Conservation (phyloP, 2,113 vertebrate genomes). For the Verasper variegatus region DNA sequence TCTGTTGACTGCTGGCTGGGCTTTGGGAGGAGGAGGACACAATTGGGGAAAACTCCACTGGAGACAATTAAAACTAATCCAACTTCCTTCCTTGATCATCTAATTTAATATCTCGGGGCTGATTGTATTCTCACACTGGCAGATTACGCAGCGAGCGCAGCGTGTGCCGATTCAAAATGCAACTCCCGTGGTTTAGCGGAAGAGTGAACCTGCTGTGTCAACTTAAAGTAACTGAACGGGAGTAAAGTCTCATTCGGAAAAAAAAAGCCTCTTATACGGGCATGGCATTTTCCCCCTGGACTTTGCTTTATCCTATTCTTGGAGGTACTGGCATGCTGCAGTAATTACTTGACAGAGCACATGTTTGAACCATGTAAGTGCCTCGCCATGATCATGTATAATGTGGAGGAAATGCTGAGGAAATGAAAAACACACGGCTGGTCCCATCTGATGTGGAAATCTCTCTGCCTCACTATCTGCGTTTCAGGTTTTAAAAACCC, state of each 20-base stretch:
- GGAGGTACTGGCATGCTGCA: slow-evolving; percentile 28
- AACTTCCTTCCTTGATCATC: slow-evolving; percentile 15
- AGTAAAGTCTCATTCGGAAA: slow-evolving; percentile 3
- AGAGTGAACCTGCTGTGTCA: slow-evolving; percentile 34
- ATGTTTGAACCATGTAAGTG: background rate
- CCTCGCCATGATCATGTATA: background rate
- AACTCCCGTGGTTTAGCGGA: slow-evolving; percentile 8
- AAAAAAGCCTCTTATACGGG: slow-evolving; percentile 42
- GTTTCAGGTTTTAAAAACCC: slow-evolving; percentile 39
- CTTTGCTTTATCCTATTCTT: slow-evolving; percentile 42
- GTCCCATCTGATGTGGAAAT: slow-evolving; percentile 14
- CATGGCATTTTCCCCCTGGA: slow-evolving; percentile 10
- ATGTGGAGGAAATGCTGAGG: slow-evolving; percentile 12
- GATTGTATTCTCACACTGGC: slow-evolving; percentile 1
- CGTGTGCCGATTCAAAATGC: slow-evolving; percentile 1
- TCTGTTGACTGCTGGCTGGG: slow-evolving; percentile 49
- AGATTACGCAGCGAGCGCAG: background rate
- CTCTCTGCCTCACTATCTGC: slow-evolving; percentile 5
- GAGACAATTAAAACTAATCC: slow-evolving; percentile 46
- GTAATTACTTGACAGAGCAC: slow-evolving; percentile 28
- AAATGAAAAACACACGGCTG: slow-evolving; percentile 60
- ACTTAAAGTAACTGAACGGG: slow-evolving; percentile 11
- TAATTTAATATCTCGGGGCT: background rate
- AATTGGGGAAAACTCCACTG: slow-evolving; percentile 3
- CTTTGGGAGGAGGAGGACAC: background rate